phyloP scores from a whole-genome alignment of 2,888 invertebrate species.

The Caenorhabditis wallacei region DNA sequence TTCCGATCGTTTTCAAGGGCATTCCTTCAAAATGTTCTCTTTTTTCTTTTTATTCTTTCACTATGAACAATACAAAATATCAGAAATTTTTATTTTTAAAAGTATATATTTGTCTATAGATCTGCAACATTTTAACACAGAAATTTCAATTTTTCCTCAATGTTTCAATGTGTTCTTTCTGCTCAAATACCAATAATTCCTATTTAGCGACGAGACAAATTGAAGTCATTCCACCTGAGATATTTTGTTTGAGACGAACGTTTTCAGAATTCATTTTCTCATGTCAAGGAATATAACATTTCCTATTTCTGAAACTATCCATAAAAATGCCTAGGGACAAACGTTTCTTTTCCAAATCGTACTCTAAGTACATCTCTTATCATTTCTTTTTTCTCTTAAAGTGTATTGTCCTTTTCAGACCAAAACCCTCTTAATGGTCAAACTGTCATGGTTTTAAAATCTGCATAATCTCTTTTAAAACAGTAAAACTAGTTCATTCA shows the following conservation, averaged over 20 bases:
- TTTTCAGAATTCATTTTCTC: background rate
- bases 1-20: constrained; percentile 26
- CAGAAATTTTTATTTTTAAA: background rate
- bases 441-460: constrained; percentile 14
- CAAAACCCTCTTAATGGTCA: constrained; percentile 45
- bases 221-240: constrained; percentile 9
- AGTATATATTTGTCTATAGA: constrained; percentile 12
- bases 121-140: constrained; percentile 12
- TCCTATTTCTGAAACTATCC: no score
- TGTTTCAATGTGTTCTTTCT: constrained; percentile 13
- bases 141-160: background rate
- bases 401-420: background rate
- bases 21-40: constrained; percentile 23
- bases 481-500: constrained; percentile 29
- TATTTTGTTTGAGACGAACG: background rate
- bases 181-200: constrained; percentile 5
- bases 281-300: no score
- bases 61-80: background rate
- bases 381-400: background rate
- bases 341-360: no score
- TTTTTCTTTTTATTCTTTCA: constrained; percentile 8
- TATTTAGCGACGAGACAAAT: constrained; percentile 6
- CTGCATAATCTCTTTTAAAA: constrained; percentile 35
- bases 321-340: no score
- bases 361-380: constrained; percentile 8